These are phyloP conservation scores for Nematostella vectensis DNA, from an alignment of 92 coral and sea anemone species.

Conservation along the genomic window DNA sequence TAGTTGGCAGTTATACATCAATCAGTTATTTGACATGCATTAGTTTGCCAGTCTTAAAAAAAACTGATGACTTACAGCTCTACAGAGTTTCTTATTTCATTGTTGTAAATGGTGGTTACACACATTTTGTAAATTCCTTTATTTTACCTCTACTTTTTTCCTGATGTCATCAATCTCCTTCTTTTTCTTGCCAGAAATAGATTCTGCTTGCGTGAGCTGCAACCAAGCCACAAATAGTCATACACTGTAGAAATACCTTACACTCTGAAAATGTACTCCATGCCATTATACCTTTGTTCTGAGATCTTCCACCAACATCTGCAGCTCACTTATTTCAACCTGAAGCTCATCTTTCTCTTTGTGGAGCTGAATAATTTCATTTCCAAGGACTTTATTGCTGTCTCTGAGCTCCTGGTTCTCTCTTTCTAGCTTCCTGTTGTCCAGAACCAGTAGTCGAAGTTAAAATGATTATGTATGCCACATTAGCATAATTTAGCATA, in stretches of 20 bases:
- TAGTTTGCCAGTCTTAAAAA: too few species aligned
- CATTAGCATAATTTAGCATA: too few species aligned
- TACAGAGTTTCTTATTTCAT: too few species aligned
- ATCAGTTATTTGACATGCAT: too few species aligned
- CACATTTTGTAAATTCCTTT: too few species aligned
- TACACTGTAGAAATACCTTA: too few species aligned
- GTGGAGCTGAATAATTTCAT: constrained; percentile 56
- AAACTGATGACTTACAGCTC: too few species aligned
- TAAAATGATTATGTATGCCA: not conserved
- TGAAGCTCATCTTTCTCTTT: constrained; percentile 85
- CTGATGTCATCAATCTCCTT: constrained; percentile 24
- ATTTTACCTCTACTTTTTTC: constrained; percentile 53
- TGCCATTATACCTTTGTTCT: constrained; percentile 74
- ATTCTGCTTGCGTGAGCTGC: not conserved
- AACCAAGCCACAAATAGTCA: too few species aligned
- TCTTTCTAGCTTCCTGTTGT: constrained; percentile 56
- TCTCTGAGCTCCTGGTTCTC: constrained; percentile 58
- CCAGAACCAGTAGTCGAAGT: not conserved
- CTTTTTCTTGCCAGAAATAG: constrained; percentile 6
- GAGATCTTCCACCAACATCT: constrained; percentile 86
- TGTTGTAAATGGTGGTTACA: too few species aligned
- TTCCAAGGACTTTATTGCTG: constrained; percentile 47
- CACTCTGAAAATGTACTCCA: too few species aligned
- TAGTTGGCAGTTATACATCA: too few species aligned
- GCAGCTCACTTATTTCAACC: constrained; percentile 82